A percentile compares a stretch with the other conserved stretches of the same genome.
Evolutionary conservation across 2,888 invertebrate genomes (phyloP).

Genomic region (Apeira syringaria): DNA sequence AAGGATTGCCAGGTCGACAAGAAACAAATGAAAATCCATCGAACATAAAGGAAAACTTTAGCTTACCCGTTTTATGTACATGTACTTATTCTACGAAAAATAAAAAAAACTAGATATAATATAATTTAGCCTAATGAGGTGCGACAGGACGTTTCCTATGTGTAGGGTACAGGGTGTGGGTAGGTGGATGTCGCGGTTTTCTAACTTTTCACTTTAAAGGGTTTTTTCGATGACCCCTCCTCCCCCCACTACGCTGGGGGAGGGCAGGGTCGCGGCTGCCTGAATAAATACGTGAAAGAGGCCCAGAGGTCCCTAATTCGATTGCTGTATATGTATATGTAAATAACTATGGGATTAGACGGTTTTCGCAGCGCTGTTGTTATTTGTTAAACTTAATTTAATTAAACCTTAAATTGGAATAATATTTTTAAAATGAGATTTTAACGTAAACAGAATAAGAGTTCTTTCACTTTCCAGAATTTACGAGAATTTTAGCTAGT

Average conservation of each 20-base stretch:
- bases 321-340: conserved; percentile 43
- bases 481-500: too few relatives aligned
- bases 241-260: conserved; percentile 19
- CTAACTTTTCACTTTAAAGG: conserved; percentile 68
- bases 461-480: too few relatives aligned
- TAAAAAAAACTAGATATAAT: too few relatives aligned
- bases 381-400: not conserved
- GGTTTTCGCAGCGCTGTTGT: conserved; percentile 7
- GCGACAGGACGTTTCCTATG: conserved; percentile 8
- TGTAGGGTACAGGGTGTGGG: conserved; percentile 10
- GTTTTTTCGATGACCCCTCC: conserved; percentile 57
- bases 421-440: too few relatives aligned
- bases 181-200: conserved; percentile 36
- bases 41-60: too few relatives aligned
- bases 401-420: too few relatives aligned
- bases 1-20: too few relatives aligned
- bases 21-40: too few relatives aligned
- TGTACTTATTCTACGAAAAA: too few relatives aligned
- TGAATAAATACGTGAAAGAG: conserved; percentile 56
- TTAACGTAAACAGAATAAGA: too few relatives aligned
- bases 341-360: conserved; percentile 20
- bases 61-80: too few relatives aligned
- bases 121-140: not conserved
- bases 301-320: conserved; percentile 53
- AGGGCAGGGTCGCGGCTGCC: conserved; percentile 42